phyloP scores from a whole-genome alignment of 2,888 invertebrate species.

The Drepanosiphum platanoidis region DNA sequence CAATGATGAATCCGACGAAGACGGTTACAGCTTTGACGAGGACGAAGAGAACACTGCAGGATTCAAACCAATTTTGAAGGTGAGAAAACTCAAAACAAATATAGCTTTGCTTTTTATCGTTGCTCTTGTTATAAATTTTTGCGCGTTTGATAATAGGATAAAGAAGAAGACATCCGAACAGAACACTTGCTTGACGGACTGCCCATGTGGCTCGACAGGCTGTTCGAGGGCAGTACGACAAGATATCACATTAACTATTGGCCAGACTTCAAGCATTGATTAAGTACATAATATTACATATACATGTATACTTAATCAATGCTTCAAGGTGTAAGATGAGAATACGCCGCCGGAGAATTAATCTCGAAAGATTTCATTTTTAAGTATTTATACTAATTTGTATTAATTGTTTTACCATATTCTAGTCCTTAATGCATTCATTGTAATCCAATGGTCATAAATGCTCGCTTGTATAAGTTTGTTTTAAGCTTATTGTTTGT shows the following conservation, averaged over 20 bases:
- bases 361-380: constrained; percentile 30
- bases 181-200: constrained; percentile 89
- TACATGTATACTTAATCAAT: too few relatives aligned
- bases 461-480: constrained; percentile 50
- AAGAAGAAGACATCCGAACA: constrained; percentile 69
- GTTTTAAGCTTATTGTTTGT: constrained; percentile 54
- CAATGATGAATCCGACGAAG: constrained; percentile 38
- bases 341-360: not conserved
- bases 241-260: constrained; percentile 97
- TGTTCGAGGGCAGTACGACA: constrained; percentile 95
- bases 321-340: constrained; percentile 67
- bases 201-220: constrained; percentile 94
- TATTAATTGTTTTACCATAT: constrained; percentile 55
- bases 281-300: too few relatives aligned
- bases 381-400: constrained; percentile 53
- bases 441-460: constrained; percentile 28
- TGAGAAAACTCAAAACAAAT: not conserved
- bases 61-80: constrained; percentile 57
- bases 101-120: too few relatives aligned
- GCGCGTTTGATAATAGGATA: constrained; percentile 51
- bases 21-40: constrained; percentile 48
- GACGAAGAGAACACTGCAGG: constrained; percentile 54
- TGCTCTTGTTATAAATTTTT: not conserved
- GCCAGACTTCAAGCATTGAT: too few relatives aligned
- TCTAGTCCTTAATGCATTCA: constrained; percentile 51